phyloP scores from a whole-genome alignment of 2,888 invertebrate species.

The Ypsolopha scabrella region DNA sequence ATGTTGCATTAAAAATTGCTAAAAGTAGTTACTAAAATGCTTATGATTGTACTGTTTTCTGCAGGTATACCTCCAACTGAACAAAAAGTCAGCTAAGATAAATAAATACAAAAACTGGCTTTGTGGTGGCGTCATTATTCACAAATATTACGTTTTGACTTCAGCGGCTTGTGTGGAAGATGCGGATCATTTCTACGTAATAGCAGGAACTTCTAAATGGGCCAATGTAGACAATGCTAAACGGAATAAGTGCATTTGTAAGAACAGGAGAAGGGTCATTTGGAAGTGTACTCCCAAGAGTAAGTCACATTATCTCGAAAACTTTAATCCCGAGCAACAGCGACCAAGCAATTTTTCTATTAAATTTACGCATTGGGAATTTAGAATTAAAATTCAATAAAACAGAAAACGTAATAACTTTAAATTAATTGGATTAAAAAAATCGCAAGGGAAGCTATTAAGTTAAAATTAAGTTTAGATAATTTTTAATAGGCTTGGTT shows the following conservation, averaged over 20 bases:
- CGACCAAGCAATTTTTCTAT: too few species aligned
- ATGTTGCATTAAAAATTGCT: neutral
- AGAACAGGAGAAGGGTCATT: slow-evolving; percentile 47
- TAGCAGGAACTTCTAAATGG: slow-evolving; percentile 53
- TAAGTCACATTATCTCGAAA: neutral
- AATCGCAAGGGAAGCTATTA: too few species aligned
- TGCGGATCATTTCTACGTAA: slow-evolving; percentile 48
- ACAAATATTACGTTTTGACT: slow-evolving; percentile 50
- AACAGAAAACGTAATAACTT: too few species aligned
- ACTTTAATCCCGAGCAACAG: too few species aligned
- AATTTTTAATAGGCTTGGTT: too few species aligned
- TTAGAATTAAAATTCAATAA: too few species aligned
- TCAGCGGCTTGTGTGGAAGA: slow-evolving; percentile 56
- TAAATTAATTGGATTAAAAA: too few species aligned
- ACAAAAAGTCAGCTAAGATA: slow-evolving; percentile 54
- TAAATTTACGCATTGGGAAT: too few species aligned
- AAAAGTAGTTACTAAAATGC: neutral
- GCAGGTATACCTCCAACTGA: slow-evolving; percentile 55
- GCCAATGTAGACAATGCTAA: slow-evolving; percentile 56
- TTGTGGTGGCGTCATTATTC: slow-evolving; percentile 56
- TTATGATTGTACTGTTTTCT: neutral
- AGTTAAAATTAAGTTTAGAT: too few species aligned
- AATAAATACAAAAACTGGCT: slow-evolving; percentile 59
- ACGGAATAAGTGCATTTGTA: slow-evolving; percentile 44
- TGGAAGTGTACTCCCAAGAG: slow-evolving; percentile 54